phyloP scores from a whole-genome alignment of 2,797 vertebrate genomes.

The Enteromius treurensis region DNA sequence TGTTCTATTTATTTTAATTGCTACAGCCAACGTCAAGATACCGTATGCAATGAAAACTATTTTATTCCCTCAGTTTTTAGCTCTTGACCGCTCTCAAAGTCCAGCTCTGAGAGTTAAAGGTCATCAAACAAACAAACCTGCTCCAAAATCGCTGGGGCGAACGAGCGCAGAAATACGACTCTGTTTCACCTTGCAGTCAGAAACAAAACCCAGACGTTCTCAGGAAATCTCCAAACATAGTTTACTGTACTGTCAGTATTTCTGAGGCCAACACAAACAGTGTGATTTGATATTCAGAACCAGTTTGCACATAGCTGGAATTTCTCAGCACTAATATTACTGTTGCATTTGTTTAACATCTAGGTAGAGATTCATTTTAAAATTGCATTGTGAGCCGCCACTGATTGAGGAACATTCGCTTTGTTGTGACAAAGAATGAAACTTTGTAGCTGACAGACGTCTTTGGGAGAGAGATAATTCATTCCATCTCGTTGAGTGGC shows the following conservation, averaged over 20 bases:
- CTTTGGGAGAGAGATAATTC: constrained; percentile 57
- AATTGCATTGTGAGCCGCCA: constrained; percentile 69
- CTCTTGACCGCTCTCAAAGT: constrained; percentile 13
- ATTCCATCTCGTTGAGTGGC: constrained; percentile 71
- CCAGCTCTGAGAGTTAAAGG: constrained; percentile 64
- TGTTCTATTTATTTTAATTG: neutral
- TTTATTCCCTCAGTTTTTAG: neutral
- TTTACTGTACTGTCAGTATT: constrained; percentile 62
- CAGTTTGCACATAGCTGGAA: constrained; percentile 50
- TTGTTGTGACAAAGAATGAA: constrained; percentile 76
- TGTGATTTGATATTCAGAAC: constrained; percentile 12
- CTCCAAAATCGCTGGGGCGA: constrained; percentile 62
- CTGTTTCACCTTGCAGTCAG: constrained; percentile 46
- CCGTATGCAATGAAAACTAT: neutral
- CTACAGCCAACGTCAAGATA: neutral
- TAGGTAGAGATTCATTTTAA: constrained; percentile 60
- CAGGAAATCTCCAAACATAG: constrained; percentile 44
- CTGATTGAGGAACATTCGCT: constrained; percentile 69
- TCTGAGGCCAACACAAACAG: constrained; percentile 16
- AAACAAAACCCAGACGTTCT: constrained; percentile 26
- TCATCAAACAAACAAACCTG: constrained; percentile 69
- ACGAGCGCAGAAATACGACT: constrained; percentile 62
- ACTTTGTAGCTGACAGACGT: constrained; percentile 77
- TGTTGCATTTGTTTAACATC: constrained; percentile 68
- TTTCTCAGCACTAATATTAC: constrained; percentile 63